Base-by-base conservation (phyloP, 1,140 invertebrate genomes). In the Panagrolaimus sp. region DNA sequence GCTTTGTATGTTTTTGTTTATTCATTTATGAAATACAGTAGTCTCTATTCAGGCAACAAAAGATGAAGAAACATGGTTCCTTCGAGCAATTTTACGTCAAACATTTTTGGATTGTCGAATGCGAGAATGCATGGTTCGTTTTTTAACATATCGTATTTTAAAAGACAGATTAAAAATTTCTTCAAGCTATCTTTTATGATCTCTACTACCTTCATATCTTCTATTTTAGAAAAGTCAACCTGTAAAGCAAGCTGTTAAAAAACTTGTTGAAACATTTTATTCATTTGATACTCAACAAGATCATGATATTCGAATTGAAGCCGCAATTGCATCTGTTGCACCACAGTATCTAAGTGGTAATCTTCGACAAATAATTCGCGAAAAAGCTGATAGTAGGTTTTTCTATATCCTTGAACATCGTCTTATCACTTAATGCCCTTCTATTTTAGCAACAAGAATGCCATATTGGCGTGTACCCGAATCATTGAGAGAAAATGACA, bases 341-440 rank as follows among this genome's bases (percentile, higher is more conserved):
- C 51, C 51, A n/a, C n/a, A 25, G n/a, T 20, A n/a, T n/a, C 11
- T 51, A 16, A 51, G 48, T 14, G 51, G 51, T 11, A 16, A 13
- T 16, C 27, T 16, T 20, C 51, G 51, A 57, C 20, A 20, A 27
- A 5, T 4, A n/a, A 11, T 57, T 4, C 27, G 20, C 9, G 20
- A 13, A 27, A 57, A 57, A 11, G 20, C 20, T 57, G 51, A 57
- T 20, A 57, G 51, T 57, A 57, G 8, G 51, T 57, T n/a, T 57
- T 4, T 13, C 20, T 57, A 38, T 38, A 4, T 38, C 31, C 2
- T 38, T 38, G 2, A 38, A 4, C 7, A 4, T 4, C 7, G 31
- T 57, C 1, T 57, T 8, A 2, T 20, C 11, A 11, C 1, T 23
- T 11, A 20, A 1, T 1, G 0, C 8, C 20, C n/a, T 27, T 57